Percentiles rank a stretch among this genome's conserved stretches.
These are phyloP conservation scores for Helicoverpa assulta DNA, from an alignment of 2,888 invertebrate species.

Conservation along the genomic window DNA sequence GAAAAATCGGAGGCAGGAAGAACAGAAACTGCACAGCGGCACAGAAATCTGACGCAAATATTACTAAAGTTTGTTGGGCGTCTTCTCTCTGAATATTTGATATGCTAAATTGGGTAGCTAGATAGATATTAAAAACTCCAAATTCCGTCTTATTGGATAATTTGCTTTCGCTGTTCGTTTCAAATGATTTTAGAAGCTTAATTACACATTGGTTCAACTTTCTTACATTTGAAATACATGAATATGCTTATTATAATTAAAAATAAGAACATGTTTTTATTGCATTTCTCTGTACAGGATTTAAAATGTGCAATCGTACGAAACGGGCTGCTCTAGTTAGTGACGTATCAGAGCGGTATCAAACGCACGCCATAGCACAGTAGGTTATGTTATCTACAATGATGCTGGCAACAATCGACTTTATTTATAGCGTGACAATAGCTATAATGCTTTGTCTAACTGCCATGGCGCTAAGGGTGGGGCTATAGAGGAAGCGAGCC, in stretches of 20 bases:
- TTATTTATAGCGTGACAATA: conserved; percentile 32
- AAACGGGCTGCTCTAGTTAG: conserved; percentile 69
- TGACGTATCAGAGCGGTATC: conserved; percentile 69
- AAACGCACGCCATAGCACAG: conserved; percentile 48
- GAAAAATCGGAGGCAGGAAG: no score
- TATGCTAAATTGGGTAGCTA: no score
- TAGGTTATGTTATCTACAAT: conserved; percentile 47
- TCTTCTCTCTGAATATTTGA: no score
- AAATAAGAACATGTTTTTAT: conserved; percentile 23
- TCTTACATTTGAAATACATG: conserved; percentile 2
- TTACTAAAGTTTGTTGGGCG: no score
- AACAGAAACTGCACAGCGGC: no score
- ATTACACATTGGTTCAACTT: background rate
- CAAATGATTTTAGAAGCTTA: no score
- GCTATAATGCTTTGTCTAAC: conserved; percentile 31
- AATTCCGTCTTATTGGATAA: no score
- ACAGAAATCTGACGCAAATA: no score
- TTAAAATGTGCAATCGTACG: conserved; percentile 62
- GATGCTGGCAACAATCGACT: conserved; percentile 33
- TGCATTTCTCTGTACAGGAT: conserved; percentile 57
- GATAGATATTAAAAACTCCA: background rate
- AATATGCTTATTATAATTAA: conserved; percentile 5
- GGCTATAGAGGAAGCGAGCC: conserved; percentile 33
- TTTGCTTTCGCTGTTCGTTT: no score
- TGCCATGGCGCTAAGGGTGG: conserved; percentile 43